These are phyloP conservation scores for Colistium nudipinnis DNA, from an alignment of 2,113 vertebrate species.

Conservation along the genomic window DNA sequence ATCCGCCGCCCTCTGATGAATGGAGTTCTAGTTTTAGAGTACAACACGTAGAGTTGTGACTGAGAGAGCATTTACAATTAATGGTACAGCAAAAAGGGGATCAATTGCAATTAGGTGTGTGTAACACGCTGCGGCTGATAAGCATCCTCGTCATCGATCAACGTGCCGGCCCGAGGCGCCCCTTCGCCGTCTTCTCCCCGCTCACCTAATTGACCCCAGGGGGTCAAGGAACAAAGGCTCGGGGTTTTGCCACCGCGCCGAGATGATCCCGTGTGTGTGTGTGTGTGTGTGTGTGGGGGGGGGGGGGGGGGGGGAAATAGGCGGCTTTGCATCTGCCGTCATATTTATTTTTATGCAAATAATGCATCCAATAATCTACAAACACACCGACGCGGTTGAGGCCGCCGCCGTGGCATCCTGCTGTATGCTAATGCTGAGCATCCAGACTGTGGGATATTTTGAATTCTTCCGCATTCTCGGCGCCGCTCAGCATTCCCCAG, in stretches of 20 bases:
- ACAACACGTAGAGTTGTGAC: conserved; percentile 55
- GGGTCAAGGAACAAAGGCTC: conserved; percentile 69
- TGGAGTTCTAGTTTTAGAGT: conserved; percentile 71
- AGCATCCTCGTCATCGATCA: conserved; percentile 77
- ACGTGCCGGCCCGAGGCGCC: conserved; percentile 57
- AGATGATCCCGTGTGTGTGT: conserved; percentile 53
- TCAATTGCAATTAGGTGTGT: conserved; percentile 83
- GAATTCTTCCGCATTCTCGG: conserved; percentile 50
- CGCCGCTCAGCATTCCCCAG: conserved; percentile 46
- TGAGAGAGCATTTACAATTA: conserved; percentile 77
- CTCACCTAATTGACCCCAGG: conserved; percentile 70
- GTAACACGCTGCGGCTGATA: conserved; percentile 77
- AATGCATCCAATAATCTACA: conserved; percentile 49
- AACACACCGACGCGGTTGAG: conserved; percentile 47
- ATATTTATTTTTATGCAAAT: conserved; percentile 71
- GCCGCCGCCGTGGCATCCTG: conserved; percentile 33
- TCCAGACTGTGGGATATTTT: conserved; percentile 25
- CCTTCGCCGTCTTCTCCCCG: conserved; percentile 34
- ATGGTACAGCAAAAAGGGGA: conserved; percentile 73
- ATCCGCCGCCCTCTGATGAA: conserved; percentile 61
- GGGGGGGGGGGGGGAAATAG: conserved; percentile 15
- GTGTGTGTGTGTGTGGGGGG: no score
- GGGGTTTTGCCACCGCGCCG: conserved; percentile 46
- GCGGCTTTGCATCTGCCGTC: conserved; percentile 48
- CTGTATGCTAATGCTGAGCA: conserved; percentile 49